These are phyloP conservation scores for Porites australiensis DNA, from an alignment of 64 coral and sea anemone genomes.

Conservation along the genomic window DNA sequence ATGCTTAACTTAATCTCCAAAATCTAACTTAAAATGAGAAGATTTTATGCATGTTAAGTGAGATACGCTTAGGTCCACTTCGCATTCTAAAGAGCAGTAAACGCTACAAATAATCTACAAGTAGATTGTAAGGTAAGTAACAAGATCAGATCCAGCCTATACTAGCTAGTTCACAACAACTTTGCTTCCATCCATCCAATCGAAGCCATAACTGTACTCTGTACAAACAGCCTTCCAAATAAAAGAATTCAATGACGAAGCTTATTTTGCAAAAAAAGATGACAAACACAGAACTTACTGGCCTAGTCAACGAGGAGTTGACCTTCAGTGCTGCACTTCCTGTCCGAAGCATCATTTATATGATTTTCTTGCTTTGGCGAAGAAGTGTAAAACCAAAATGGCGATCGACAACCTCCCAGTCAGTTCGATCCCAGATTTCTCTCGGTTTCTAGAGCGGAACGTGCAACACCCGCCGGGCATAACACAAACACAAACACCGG, in stretches of 20 bases:
- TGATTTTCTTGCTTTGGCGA: background rate
- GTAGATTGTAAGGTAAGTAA: no score
- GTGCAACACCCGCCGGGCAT: no score
- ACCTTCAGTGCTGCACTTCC: background rate
- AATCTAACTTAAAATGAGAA: no score
- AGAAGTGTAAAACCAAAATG: background rate
- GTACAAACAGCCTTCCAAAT: background rate
- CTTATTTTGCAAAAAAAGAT: background rate
- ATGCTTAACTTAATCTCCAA: no score
- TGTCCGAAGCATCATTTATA: conserved; percentile 11
- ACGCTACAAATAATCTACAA: no score
- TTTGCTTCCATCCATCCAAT: background rate
- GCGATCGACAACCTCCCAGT: background rate
- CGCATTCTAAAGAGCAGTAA: no score
- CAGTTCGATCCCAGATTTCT: background rate
- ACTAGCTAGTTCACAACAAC: background rate
- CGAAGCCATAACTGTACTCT: background rate
- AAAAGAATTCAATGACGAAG: background rate
- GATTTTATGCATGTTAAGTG: no score
- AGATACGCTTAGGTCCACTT: no score
- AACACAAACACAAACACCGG: no score
- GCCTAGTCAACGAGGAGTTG: background rate
- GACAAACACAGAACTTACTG: background rate
- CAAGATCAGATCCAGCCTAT: no score
- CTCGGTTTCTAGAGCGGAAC: background rate